A percentile compares a stretch with the other conserved stretches of the same genome.
Evolutionary conservation across 2,888 invertebrate genomes (phyloP).

Genomic region (Parascotia fuliginaria): DNA sequence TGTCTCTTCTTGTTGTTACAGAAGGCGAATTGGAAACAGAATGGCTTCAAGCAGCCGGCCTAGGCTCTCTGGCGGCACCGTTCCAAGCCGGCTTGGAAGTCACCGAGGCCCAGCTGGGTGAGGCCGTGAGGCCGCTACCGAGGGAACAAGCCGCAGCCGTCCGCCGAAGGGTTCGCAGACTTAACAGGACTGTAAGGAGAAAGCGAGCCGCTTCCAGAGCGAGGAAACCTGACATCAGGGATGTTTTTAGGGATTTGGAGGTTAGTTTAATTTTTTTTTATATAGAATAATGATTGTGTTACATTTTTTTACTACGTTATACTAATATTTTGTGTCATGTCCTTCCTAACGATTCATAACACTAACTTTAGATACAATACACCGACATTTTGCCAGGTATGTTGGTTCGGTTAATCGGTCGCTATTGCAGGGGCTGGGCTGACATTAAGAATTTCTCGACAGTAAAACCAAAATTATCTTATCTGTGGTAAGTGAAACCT

Average conservation of each 20-base stretch:
- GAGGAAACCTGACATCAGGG: conserved; percentile 92
- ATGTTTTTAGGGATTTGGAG: conserved; percentile 93
- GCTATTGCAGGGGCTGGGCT: too few species aligned
- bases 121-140: conserved; percentile 87
- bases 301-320: too few species aligned
- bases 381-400: too few species aligned
- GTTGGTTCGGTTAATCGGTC: too few species aligned
- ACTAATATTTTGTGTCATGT: too few species aligned
- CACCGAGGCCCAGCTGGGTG: conserved; percentile 87
- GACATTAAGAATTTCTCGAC: too few species aligned
- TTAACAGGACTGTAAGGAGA: conserved; percentile 91
- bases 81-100: conserved; percentile 90
- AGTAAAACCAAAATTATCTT: too few species aligned
- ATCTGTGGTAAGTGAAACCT: too few species aligned
- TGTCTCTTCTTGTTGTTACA: conserved; percentile 61
- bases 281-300: too few species aligned
- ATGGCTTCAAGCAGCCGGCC: conserved; percentile 91
- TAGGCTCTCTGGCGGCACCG: conserved; percentile 89
- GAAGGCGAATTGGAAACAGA: conserved; percentile 92
- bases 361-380: too few species aligned
- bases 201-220: conserved; percentile 82
- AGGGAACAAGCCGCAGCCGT: conserved; percentile 92
- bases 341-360: too few species aligned
- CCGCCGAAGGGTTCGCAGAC: conserved; percentile 89
- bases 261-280: conserved; percentile 74